A percentile compares a stretch with the other conserved stretches of the same genome.
These are phyloP conservation scores for Manis crassicaudata DNA, from an alignment of 2,797 vertebrate genomes.

Conservation along the genomic window DNA sequence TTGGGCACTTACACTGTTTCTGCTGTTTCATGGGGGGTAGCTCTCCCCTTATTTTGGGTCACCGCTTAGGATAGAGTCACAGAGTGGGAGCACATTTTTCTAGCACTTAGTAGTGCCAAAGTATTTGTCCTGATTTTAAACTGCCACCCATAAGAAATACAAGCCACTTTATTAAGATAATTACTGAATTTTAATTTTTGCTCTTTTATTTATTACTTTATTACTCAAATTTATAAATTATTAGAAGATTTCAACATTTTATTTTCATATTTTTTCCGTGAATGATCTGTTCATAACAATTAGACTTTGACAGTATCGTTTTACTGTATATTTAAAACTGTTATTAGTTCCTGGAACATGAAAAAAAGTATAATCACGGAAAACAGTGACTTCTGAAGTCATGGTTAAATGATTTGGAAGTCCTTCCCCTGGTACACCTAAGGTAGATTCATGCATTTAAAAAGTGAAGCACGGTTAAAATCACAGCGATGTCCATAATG, in stretches of 20 bases:
- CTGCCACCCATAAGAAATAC: background rate
- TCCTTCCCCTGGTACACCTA: background rate
- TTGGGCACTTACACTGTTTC: background rate
- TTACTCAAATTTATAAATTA: slow-evolving; percentile 26
- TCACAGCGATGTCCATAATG: background rate
- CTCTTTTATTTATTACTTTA: background rate
- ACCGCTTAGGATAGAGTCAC: background rate
- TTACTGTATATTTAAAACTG: slow-evolving; percentile 5
- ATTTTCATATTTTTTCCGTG: background rate
- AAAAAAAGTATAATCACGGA: background rate
- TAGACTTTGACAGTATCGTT: background rate
- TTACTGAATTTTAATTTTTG: background rate
- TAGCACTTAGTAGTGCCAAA: background rate
- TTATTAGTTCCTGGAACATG: background rate
- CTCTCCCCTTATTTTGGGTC: background rate
- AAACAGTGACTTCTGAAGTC: background rate
- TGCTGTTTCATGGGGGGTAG: background rate
- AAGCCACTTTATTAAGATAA: background rate
- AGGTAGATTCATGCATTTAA: background rate
- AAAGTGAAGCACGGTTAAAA: background rate
- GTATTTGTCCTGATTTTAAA: background rate
- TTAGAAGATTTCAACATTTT: background rate
- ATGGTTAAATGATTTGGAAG: background rate
- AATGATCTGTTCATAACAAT: background rate
- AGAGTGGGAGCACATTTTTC: background rate